A percentile compares a stretch with the other conserved stretches of the same genome.
phyloP scores from a whole-genome alignment of 2,113 vertebrate genomes.

The Nycticebus coucang region DNA sequence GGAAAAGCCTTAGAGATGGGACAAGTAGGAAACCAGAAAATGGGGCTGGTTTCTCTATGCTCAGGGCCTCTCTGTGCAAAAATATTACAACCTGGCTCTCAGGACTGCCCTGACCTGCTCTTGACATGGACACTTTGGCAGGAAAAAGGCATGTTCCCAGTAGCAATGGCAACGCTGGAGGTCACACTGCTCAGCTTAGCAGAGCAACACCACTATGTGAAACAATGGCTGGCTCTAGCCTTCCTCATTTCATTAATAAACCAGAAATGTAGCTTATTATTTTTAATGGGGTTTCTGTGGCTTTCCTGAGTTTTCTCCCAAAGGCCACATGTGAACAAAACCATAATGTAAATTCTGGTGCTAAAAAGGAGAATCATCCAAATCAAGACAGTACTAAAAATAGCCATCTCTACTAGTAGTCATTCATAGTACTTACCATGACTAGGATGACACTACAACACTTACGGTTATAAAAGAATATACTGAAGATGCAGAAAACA shows the following conservation, averaged over 20 bases:
- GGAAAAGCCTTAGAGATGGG: neutral
- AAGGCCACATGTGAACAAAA: neutral
- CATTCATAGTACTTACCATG: neutral
- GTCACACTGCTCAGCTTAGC: neutral
- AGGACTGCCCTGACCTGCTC: neutral
- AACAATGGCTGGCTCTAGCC: neutral
- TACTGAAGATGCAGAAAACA: neutral
- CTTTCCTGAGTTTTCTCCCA: neutral
- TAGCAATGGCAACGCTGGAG: neutral
- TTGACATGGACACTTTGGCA: neutral
- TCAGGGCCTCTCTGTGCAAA: neutral
- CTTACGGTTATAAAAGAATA: neutral
- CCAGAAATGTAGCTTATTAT: neutral
- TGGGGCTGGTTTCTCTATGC: neutral
- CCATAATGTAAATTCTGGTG: neutral
- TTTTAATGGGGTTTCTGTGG: conserved; percentile 14
- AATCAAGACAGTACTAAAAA: neutral
- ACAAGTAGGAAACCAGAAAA: neutral
- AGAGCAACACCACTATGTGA: neutral
- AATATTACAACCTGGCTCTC: neutral
- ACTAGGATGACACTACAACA: neutral
- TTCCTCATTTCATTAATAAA: neutral
- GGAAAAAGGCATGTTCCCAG: neutral
- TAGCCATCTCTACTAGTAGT: neutral
- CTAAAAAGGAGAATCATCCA: neutral